phyloP scores from a whole-genome alignment of 2,797 vertebrate genomes.

The Sebastes minor region DNA sequence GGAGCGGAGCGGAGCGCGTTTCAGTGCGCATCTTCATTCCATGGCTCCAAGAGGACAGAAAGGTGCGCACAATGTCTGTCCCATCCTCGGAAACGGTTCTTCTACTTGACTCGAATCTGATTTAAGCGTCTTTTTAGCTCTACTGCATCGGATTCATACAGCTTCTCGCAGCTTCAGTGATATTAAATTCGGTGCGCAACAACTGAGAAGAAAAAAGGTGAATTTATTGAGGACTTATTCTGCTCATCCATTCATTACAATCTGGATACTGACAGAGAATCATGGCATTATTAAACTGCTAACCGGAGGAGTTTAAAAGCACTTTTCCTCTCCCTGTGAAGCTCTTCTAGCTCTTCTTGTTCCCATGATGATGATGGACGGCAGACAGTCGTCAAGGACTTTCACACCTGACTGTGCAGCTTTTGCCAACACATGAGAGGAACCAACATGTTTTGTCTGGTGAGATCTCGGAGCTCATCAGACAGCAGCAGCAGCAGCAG shows the following conservation, averaged over 20 bases:
- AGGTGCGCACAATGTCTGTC: slow-evolving; percentile 43
- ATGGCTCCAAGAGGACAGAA: slow-evolving; percentile 49
- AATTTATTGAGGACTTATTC: neutral
- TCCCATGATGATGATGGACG: slow-evolving; percentile 55
- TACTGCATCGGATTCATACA: neutral
- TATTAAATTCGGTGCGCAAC: neutral
- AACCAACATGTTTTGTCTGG: slow-evolving; percentile 69
- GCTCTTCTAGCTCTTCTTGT: neutral
- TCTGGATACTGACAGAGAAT: slow-evolving; percentile 12
- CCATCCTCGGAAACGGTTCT: slow-evolving; percentile 26
- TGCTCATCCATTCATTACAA: neutral
- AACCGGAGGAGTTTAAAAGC: slow-evolving; percentile 29
- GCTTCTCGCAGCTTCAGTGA: neutral
- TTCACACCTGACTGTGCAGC: slow-evolving; percentile 49
- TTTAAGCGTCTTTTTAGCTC: neutral
- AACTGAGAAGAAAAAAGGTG: slow-evolving; percentile 4
- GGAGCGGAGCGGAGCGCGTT: slow-evolving; percentile 29
- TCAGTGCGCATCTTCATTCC: slow-evolving; percentile 71
- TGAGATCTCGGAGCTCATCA: slow-evolving; percentile 68
- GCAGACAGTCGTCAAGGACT: slow-evolving; percentile 44
- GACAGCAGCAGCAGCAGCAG: slow-evolving; percentile 40
- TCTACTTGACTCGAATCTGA: neutral
- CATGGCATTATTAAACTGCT: neutral
- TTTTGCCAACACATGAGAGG: slow-evolving; percentile 59
- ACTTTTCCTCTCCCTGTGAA: slow-evolving; percentile 17